These are phyloP conservation scores for Stictonetta naevosa DNA, from an alignment of 2,113 vertebrate species.

Conservation along the genomic window DNA sequence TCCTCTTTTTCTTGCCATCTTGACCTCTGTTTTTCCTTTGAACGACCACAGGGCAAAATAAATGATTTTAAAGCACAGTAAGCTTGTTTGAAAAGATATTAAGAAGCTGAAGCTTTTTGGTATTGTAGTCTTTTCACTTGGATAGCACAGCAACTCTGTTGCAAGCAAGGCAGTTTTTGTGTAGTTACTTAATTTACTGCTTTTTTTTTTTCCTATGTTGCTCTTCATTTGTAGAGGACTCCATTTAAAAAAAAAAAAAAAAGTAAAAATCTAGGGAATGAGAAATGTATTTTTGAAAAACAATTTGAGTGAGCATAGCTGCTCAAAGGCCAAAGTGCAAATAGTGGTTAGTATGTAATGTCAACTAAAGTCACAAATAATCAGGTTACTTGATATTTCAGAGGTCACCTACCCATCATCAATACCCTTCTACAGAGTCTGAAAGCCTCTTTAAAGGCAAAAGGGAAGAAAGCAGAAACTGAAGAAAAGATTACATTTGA, in stretches of 20 bases:
- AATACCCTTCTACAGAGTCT: background rate
- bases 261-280: background rate
- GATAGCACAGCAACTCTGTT: background rate
- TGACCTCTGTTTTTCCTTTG: background rate
- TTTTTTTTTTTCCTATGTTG: background rate
- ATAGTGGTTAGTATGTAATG: background rate
- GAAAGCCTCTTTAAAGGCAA: background rate
- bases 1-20: background rate
- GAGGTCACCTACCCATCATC: background rate
- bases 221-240: background rate
- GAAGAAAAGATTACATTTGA: background rate
- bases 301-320: background rate
- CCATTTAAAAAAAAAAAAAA: background rate
- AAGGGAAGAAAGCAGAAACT: background rate
- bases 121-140: background rate
- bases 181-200: background rate
- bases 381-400: background rate
- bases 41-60: background rate
- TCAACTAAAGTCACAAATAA: background rate
- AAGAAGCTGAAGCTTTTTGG: background rate
- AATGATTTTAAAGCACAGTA: background rate
- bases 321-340: background rate
- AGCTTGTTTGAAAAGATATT: background rate
- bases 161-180: background rate
- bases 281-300: background rate